Base-by-base conservation (phyloP, 2,797 vertebrate genomes). In the Sorex maritimensis region DNA sequence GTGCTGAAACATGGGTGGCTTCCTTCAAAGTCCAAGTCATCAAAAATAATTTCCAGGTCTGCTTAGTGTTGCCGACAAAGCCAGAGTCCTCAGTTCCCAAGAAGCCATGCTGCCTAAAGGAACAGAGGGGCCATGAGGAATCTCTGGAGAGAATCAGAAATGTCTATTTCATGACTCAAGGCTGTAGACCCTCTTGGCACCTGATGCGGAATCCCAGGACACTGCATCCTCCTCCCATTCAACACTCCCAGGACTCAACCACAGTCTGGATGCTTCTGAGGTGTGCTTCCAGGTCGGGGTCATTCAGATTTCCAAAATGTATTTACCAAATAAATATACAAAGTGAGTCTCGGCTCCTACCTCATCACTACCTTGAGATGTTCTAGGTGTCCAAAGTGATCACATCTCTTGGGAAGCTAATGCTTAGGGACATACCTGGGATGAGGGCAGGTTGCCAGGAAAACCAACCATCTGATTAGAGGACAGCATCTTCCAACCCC, bases 1-100 rank as follows among this genome's bases (percentile, higher is more conserved):
- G 41, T 46, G 12, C 19, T 81, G 11, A 21, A 72, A 58, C 26
- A 7, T 28, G 17, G 24, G 61, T 82, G 68, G 7, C 9, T 94
- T 91, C 52, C 58, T 67, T 67, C 3, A 71, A 94, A 81, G 34
- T 2, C n/a, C 69, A 67, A 81, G 5, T 11, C 15, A 83, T 75
- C 61, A 83, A 26, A 79, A 77, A 74, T 2, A 63, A 38, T 38
- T 85, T 75, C 21, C 84, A 90, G 69, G 15, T 78, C 28, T 72
- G 23, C 1, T 83, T 84, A 11, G 79, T 86, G 58, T 34, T 75
- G 38, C 44, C 44, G 86, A 84, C 14, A 91, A 91, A 91, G 72
- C 46, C 34, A 46, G 4, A 55, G 15, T 0, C 26, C 63, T 65
- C n/a, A n/a, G 5, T 67, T 92, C 0, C 28, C 12, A 83, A 73